Evolutionary conservation across 2,888 invertebrate genomes (phyloP).

Genomic region (Cancer borealis): DNA sequence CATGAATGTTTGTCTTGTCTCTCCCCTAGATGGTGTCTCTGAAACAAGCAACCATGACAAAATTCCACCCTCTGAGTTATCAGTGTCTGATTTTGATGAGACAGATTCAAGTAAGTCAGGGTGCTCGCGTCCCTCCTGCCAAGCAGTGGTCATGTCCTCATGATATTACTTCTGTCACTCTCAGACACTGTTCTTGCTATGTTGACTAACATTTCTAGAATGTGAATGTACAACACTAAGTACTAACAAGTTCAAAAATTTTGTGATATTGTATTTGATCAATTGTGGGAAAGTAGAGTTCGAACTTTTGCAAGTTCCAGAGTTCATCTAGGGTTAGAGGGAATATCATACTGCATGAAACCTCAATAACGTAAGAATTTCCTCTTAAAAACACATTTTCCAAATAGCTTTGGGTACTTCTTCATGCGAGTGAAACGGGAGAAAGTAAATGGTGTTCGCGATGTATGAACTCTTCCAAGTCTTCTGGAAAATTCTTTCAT

Average conservation of each 20-base stretch:
- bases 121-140: conserved; percentile 70
- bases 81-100: conserved; percentile 72
- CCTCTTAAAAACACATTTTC: background rate
- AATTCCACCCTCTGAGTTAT: conserved; percentile 70
- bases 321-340: conserved; percentile 36
- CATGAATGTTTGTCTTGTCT: conserved; percentile 73
- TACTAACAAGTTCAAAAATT: conserved; percentile 59
- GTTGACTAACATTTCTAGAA: conserved; percentile 58
- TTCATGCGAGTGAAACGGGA: background rate
- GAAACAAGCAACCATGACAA: conserved; percentile 73
- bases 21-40: conserved; percentile 75
- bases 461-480: background rate
- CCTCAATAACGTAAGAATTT: background rate
- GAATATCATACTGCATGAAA: conserved; percentile 20
- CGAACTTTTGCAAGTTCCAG: conserved; percentile 40
- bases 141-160: conserved; percentile 69
- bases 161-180: conserved; percentile 56
- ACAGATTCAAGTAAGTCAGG: conserved; percentile 75
- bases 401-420: background rate
- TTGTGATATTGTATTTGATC: conserved; percentile 42
- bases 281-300: conserved; percentile 10
- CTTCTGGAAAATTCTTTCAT: background rate
- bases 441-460: background rate
- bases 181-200: conserved; percentile 72
- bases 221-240: conserved; percentile 30